Evolutionary conservation across 2,797 vertebrate species (phyloP), one percentile per base, ranked within the genome.

Genomic region (Adelosebastes latens): DNA sequence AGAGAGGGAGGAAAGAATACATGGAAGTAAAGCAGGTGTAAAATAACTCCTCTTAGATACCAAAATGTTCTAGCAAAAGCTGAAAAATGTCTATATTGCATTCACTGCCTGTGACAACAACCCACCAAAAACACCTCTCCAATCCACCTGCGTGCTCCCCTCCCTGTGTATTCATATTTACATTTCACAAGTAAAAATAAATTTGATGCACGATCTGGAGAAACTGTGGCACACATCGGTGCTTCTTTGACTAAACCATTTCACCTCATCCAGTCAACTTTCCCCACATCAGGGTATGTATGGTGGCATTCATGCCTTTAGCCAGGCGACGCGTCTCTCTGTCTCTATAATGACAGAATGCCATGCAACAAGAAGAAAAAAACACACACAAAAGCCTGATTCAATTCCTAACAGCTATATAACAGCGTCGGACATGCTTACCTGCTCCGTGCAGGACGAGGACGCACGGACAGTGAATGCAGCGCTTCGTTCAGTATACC

Each of bases 251-350:
- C 53, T 8, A 49, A 49, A 68, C 62, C 18, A 34, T 80, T 56
- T 36, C 81, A 36, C 58, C 42, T 74, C 77, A 62, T 87, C 79
- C 85, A 63, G 24, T 58, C 79, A 93, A 93, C 92, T 94, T 94
- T 93, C 79, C 80, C 72, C 62, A 90, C 85, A 88, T 87, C 77
- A 55, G 72, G 79, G 85, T 90, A 90, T 79, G 87, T 74, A 67
- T 39, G 73, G 39, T 58, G 81, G 81, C 56, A 84, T 79, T 71
- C 69, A 29, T 39, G 74, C 42, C 60, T 81, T 69, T 29, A 49
- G n/a, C 69, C 67, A 24, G 46, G 60, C 76, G 75, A 73, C 77
- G 81, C 65, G 75, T 75, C 71, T 75, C 71, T 53, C 24, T 36
- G 64, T 49, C 27, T 62, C 32, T 55, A 39, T 39, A 72, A 14